Percentiles rank a stretch among this genome's conserved stretches.
phyloP scores from a whole-genome alignment of 2,888 invertebrate genomes.

The Mesoligia furuncula region DNA sequence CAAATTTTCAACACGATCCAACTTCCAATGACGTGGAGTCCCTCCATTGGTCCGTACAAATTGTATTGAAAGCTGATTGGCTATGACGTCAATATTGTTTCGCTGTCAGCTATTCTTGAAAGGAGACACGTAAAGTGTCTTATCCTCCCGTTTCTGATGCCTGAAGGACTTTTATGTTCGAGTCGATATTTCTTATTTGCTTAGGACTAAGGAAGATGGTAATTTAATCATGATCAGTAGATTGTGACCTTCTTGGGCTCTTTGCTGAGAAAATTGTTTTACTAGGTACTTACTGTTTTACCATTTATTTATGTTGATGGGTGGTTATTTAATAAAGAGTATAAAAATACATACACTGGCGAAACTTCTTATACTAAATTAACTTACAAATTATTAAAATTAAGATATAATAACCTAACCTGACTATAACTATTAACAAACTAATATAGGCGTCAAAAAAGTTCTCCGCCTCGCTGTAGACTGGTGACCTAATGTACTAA shows the following conservation, averaged over 20 bases:
- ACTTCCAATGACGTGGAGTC: slow-evolving; percentile 30
- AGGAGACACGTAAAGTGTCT: slow-evolving; percentile 56
- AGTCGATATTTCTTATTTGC: slow-evolving; percentile 45
- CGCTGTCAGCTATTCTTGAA: slow-evolving; percentile 45
- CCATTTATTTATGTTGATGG: neutral
- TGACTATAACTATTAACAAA: neutral
- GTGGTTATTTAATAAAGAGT: neutral
- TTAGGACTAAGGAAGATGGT: slow-evolving; percentile 27
- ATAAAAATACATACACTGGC: neutral
- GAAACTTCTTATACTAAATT: neutral
- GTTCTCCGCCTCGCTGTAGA: neutral
- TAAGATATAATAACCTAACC: neutral
- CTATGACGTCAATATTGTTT: slow-evolving; percentile 60
- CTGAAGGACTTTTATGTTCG: slow-evolving; percentile 27
- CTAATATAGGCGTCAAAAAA: neutral
- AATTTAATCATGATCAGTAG: slow-evolving; percentile 42
- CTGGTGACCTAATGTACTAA: neutral
- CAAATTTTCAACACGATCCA: slow-evolving; percentile 25
- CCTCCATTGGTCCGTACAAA: slow-evolving; percentile 50
- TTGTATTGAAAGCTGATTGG: slow-evolving; percentile 64
- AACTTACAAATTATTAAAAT: neutral
- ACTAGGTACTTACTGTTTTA: neutral
- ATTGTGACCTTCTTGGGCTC: slow-evolving; percentile 7
- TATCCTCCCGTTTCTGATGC: slow-evolving; percentile 44
- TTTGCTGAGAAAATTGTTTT: slow-evolving; percentile 19